Evolutionary conservation across 2,888 invertebrate genomes (phyloP), one percentile per base, ranked within the genome.

Genomic region (Lissocephala sabroskyi): DNA sequence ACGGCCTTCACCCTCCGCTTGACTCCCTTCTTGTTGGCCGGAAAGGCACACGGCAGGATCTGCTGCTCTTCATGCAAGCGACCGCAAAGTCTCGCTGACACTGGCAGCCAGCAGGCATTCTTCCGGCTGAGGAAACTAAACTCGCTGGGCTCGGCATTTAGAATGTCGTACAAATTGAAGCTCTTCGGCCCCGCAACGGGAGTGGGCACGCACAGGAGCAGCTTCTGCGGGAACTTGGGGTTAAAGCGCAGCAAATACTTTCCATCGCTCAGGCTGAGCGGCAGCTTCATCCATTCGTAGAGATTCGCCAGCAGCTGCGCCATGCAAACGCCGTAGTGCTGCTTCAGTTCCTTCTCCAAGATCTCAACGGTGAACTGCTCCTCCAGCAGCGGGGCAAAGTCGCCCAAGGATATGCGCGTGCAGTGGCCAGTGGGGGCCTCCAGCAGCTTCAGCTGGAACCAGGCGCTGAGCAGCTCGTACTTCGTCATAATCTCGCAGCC

Each of bases 401-500:
- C 65, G 0, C 43, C 50, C 3, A 71, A 37, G 3, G 74, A 57
- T 13, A 82, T 44, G 0, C 81, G 74, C 0, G 65, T 45, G 10
- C 82, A 80, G 11, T 61, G 47, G 0, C 57, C 71, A 1, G 41
- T 2, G 0, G 59, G 48, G 1, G 48, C 16, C 30, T 62, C 40
- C 1, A 74, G 41, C 1, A 82, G 49, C 14, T 57, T 64, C 2
- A 83, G 35, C 7, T 67, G 71, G 1, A 83, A 40, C 84, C 83
- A 83, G 11, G 74, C 71, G 9, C 64, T 52, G 1, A 82, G 41
- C 7, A 83, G 49, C 44, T 77, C 79, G 41, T 68, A 79, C 36
- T 82, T 82, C 10, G 75, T 73, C 62, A 79, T 64, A 3, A 79
- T 45, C 52, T 82, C 82, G 48, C 79, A 80, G 0, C 82, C 82